Conservation (phyloP, 2,113 vertebrate species). For the Ovis aries region ARS-UI_Ramb_v3.0 NC_056059.1:29263501-29264000, state of each 20-base stretch:
- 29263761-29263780: neutral
- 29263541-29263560: neutral
- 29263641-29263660: neutral
- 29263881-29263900: neutral
- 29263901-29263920: neutral
- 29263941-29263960: neutral
- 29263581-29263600: neutral
- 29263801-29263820: neutral
- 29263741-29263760: neutral
- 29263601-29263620: fast-evolving
- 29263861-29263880: neutral
- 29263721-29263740: neutral
- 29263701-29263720: neutral
- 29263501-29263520: neutral
- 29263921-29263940: neutral
- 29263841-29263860: neutral
- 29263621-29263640: neutral
- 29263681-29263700: neutral
- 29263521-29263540: neutral
- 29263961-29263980: neutral
- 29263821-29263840: fast-evolving
- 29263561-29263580: neutral
- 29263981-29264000: neutral
- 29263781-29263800: neutral
- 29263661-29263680: neutral